Conservation (phyloP, 1,140 invertebrate species). For the Luehdorfia chinensis region DNA sequence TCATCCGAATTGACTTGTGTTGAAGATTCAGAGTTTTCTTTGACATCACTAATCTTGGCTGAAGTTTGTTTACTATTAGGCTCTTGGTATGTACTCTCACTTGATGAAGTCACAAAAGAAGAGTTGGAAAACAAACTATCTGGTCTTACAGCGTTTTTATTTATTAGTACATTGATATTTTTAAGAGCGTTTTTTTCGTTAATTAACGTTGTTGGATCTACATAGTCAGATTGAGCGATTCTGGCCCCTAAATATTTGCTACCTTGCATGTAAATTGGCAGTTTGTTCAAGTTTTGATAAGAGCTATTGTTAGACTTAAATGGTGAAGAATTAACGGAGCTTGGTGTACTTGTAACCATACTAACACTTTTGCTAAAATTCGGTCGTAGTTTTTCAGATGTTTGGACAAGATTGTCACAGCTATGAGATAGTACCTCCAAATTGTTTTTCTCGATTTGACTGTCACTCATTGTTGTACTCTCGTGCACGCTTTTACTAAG, state of each 20-base stretch:
- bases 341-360: constrained; percentile 52
- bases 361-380: constrained; percentile 62
- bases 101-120: constrained; percentile 81
- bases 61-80: constrained; percentile 36
- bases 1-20: constrained; percentile 71
- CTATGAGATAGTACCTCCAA: constrained; percentile 63
- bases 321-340: constrained; percentile 44
- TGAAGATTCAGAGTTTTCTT: constrained; percentile 21
- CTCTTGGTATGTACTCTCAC: constrained; percentile 73
- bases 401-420: constrained; percentile 65
- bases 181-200: constrained; percentile 64
- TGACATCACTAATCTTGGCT: constrained; percentile 20
- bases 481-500: constrained; percentile 69
- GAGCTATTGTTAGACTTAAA: constrained; percentile 65
- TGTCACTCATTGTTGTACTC: constrained; percentile 50
- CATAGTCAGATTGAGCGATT: constrained; percentile 92
- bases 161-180: constrained; percentile 72
- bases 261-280: constrained; percentile 84
- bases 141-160: constrained; percentile 74
- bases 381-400: constrained; percentile 39
- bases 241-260: constrained; percentile 89
- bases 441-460: constrained; percentile 61
- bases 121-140: constrained; percentile 76
- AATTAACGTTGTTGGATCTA: constrained; percentile 84
- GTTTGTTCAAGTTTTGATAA: constrained; percentile 74